A percentile compares a stretch with the other conserved stretches of the same genome.
Conservation (phyloP, 2,888 invertebrate species). For the Drosophila leonis region DNA sequence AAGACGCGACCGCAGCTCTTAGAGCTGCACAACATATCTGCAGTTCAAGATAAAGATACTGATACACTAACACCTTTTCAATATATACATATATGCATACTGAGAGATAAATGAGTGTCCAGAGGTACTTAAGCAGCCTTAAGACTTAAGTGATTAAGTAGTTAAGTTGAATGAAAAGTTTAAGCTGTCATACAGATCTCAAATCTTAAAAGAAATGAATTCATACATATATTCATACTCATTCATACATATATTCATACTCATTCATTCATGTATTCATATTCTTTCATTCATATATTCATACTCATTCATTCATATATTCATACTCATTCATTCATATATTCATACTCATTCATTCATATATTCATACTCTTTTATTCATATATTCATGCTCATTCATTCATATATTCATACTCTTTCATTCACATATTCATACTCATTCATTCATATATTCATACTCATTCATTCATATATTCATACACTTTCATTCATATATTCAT, state of each 20-base stretch:
- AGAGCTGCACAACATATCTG: conserved; percentile 11
- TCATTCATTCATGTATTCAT: neutral
- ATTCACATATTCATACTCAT: neutral
- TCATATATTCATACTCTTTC: neutral
- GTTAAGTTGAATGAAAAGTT: neutral
- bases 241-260: neutral
- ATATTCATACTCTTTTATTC: neutral
- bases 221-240: neutral
- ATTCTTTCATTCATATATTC: neutral
- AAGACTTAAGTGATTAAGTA: neutral
- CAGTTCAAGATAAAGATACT: conserved; percentile 22
- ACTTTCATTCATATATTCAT: neutral
- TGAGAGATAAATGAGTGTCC: neutral
- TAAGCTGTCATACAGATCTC: neutral
- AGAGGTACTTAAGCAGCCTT: neutral
- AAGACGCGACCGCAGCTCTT: conserved; percentile 53
- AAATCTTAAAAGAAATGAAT: neutral
- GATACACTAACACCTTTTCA: conserved; percentile 11
- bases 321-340: neutral
- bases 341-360: neutral
- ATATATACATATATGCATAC: neutral
- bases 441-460: neutral
- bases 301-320: neutral
- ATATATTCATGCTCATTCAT: neutral
- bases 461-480: neutral